phyloP scores from a whole-genome alignment of 2,888 invertebrate species.

The Drosophila gaucha region DNA sequence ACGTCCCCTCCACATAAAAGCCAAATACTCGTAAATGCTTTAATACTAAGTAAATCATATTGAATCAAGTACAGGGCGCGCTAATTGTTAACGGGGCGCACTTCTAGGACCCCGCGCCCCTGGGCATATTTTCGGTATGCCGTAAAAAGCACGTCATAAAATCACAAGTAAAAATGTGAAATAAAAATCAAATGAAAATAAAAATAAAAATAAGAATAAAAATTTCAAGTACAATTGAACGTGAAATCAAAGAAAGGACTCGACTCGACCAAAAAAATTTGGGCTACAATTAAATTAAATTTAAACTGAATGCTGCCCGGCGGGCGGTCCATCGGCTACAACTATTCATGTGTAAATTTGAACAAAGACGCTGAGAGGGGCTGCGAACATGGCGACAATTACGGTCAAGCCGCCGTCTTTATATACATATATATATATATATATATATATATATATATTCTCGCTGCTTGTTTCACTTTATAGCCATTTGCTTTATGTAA shows the following conservation, averaged over 20 bases:
- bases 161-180: conserved; percentile 60
- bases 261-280: conserved; percentile 52
- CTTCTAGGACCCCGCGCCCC: background rate
- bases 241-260: conserved; percentile 60
- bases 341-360: conserved; percentile 80
- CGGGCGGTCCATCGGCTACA: conserved; percentile 26
- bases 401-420: conserved; percentile 47
- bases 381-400: conserved; percentile 70
- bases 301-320: conserved; percentile 44
- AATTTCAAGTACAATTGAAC: conserved; percentile 73
- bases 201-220: conserved; percentile 60
- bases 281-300: conserved; percentile 75
- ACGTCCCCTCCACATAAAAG: background rate
- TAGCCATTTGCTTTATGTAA: conserved; percentile 79
- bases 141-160: conserved; percentile 47
- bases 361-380: conserved; percentile 46
- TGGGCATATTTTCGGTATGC: conserved; percentile 20
- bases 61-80: conserved; percentile 29
- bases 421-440: conserved; percentile 41
- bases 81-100: conserved; percentile 53
- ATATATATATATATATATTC: conserved; percentile 41
- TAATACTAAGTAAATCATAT: conserved; percentile 39
- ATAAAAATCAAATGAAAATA: conserved; percentile 77
- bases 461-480: conserved; percentile 65
- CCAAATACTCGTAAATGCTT: conserved; percentile 24